These are phyloP conservation scores for Halocynthia roretzi DNA, from an alignment of 23 tunicate species.

Conservation along the genomic window DNA sequence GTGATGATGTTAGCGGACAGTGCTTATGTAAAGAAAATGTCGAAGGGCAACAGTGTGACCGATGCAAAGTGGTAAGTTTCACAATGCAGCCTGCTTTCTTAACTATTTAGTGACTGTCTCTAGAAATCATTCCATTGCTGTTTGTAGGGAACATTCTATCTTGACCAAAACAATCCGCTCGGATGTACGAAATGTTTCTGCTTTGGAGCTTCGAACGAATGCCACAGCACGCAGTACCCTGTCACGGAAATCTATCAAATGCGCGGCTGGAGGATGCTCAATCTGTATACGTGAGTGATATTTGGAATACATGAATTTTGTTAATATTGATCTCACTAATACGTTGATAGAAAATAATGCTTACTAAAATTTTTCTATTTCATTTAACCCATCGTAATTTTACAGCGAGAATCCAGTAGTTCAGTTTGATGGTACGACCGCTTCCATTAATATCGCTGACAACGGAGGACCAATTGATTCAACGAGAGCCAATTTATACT, in stretches of 20 bases:
- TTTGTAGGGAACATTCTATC: constrained; percentile 53
- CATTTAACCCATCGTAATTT: not conserved
- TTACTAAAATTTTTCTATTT: no score
- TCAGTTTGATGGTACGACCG: constrained; percentile 15
- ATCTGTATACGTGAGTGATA: constrained; percentile 26
- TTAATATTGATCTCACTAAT: not conserved
- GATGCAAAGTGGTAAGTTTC: constrained; percentile 80
- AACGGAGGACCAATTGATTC: constrained; percentile 51
- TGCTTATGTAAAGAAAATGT: constrained; percentile 93
- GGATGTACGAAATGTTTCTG: constrained; percentile 93
- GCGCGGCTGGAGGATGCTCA: constrained; percentile 63
- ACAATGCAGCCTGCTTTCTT: not conserved
- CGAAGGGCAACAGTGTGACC: constrained; percentile 84
- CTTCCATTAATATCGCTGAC: constrained; percentile 27
- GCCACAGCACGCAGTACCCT: constrained; percentile 65
- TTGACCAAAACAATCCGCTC: constrained; percentile 55
- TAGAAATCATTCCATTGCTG: not conserved
- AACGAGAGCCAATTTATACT: constrained; percentile 35
- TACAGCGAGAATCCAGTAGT: constrained; percentile 22
- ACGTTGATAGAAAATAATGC: not conserved
- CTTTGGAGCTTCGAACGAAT: constrained; percentile 48
- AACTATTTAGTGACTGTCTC: not conserved
- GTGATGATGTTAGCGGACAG: constrained; percentile 72
- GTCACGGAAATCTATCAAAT: constrained; percentile 61
- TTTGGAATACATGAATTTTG: no score